Evolutionary conservation across 92 coral and sea anemone genomes (phyloP).

Genomic region (Nematostella vectensis): DNA sequence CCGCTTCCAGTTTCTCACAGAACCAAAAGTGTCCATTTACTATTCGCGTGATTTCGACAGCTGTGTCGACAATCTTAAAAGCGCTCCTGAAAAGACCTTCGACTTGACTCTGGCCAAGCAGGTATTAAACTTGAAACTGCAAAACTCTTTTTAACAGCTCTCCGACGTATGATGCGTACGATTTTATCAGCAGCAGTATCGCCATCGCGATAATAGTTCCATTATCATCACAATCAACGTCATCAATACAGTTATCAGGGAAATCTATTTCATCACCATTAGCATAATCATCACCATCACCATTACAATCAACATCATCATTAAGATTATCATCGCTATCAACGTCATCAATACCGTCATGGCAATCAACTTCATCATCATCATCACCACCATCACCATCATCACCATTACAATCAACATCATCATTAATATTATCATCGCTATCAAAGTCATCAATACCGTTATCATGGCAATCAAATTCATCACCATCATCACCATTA

Average conservation of each 20-base stretch:
- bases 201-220: background rate
- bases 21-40: no score
- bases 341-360: background rate
- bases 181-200: no score
- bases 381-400: conserved; percentile 3
- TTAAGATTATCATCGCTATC: background rate
- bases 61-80: no score
- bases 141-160: no score
- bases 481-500: conserved; percentile 4
- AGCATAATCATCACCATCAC: no score
- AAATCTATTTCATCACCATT: conserved; percentile 1
- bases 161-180: no score
- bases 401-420: background rate
- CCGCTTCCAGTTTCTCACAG: no score
- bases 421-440: conserved; percentile 4
- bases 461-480: background rate
- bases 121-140: no score
- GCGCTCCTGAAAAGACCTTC: no score
- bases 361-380: background rate
- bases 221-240: conserved; percentile 2
- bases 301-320: no score
- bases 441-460: background rate
- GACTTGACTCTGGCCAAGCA: no score
- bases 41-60: no score
- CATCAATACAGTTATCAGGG: background rate